Evolutionary conservation across 1,140 invertebrate species (phyloP), one percentile per base, ranked within the genome.

Genomic region (Microplitis demolitor): DNA sequence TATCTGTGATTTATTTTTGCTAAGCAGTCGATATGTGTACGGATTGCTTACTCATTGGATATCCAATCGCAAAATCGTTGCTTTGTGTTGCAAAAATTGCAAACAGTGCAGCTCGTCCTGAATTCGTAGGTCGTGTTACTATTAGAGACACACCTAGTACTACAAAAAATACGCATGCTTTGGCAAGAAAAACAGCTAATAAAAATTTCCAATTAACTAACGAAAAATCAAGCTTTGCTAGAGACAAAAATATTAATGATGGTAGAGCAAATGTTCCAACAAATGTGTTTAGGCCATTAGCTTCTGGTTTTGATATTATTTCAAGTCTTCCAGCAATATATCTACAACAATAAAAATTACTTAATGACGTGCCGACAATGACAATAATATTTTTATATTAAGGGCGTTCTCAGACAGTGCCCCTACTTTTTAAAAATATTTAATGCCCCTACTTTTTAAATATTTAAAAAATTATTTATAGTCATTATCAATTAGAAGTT

Each of bases 41-140:
- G 14, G 69, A 34, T 53, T 70, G 89, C 91, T 92, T 90, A 97
- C 96, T 91, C 80, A 98, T 97, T 3, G 97, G 97, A 88, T 95
- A 98, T 72, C 97, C 97, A 77, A 99, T 91, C 61, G 97, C 97
- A 90, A 99, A 98, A 87, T 99, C 97, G 90, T 99, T 99, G 82
- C 96, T 97, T 83, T 98, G 97, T 0, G 97, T 98, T 61, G 94
- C 95, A 85, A 98, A 98, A 78, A 99, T 98, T 31, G 95, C 95
- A 90, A 95, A 97, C 24, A 98, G 88, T 13, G 96, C 97, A 67
- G 95, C 95, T 79, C 92, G 91, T 11, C 94, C 95, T 71, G 93
- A 90, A 87, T 97, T 94, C 4, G 92, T 82, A 5, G 95, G 94
- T 83, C 92, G 91, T 5, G 92, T 92, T 14, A 96, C 90, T 35